Evolutionary conservation across 2,888 invertebrate genomes (phyloP).

Genomic region (Lochmaea capreae): DNA sequence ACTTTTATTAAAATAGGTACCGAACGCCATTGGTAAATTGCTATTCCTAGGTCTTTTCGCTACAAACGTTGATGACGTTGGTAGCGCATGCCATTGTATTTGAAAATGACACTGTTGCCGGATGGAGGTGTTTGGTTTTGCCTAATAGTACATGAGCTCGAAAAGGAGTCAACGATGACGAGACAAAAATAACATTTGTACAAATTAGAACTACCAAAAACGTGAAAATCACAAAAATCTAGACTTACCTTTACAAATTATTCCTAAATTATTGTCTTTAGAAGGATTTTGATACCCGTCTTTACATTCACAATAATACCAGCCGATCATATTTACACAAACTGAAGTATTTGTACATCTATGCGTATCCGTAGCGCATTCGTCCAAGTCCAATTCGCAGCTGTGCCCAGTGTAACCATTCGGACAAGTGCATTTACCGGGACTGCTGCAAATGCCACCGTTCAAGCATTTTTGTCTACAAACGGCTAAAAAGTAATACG

Average conservation of each 20-base stretch:
- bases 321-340: slow-evolving; percentile 90
- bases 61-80: too few species aligned
- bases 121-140: too few species aligned
- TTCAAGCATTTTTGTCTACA: slow-evolving; percentile 86
- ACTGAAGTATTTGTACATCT: slow-evolving; percentile 81
- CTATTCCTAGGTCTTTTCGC: too few species aligned
- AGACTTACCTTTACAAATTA: slow-evolving; percentile 72
- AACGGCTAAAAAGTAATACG: slow-evolving; percentile 82
- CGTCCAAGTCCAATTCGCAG: slow-evolving; percentile 90
- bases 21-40: too few species aligned
- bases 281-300: slow-evolving; percentile 78
- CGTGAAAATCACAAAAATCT: too few species aligned
- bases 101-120: too few species aligned
- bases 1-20: too few species aligned
- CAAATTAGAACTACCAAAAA: too few species aligned
- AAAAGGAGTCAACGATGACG: too few species aligned
- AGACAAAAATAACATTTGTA: too few species aligned
- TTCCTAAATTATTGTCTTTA: slow-evolving; percentile 70
- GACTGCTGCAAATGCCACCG: slow-evolving; percentile 83
- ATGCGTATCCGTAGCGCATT: slow-evolving; percentile 78
- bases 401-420: slow-evolving; percentile 84
- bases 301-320: slow-evolving; percentile 89
- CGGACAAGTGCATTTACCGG: slow-evolving; percentile 83
- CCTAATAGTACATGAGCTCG: too few species aligned
- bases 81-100: too few species aligned